Evolutionary conservation across 2,888 invertebrate species (phyloP).

Genomic region (Pandemis heparana): DNA sequence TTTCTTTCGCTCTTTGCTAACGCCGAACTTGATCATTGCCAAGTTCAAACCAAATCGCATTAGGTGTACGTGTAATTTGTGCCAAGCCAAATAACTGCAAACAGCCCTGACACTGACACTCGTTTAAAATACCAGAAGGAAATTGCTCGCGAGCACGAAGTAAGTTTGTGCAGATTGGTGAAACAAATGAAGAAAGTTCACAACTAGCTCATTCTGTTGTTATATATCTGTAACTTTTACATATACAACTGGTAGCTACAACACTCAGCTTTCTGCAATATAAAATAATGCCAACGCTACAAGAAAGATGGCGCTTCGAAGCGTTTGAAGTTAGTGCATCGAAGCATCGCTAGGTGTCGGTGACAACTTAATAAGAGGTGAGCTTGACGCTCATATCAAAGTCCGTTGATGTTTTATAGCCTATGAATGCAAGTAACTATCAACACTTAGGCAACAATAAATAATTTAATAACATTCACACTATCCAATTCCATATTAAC

Average conservation of each 20-base stretch:
- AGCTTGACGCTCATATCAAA: not conserved
- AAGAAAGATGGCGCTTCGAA: conserved; percentile 3
- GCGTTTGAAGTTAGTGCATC: not conserved
- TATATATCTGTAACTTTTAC: not conserved
- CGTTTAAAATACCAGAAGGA: conserved; percentile 12
- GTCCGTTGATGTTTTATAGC: not conserved
- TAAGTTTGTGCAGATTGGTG: not conserved
- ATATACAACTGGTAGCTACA: not conserved
- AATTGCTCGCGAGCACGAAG: not conserved
- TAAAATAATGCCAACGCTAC: not conserved
- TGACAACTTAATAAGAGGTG: not conserved
- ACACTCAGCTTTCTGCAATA: not conserved
- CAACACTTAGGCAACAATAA: not conserved
- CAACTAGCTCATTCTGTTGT: conserved; percentile 7
- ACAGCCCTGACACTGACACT: conserved; percentile 30
- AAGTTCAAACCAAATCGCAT: conserved; percentile 28
- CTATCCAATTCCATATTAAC: not conserved
- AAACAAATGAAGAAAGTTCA: not conserved
- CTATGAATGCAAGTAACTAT: not conserved
- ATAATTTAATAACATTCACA: not conserved
- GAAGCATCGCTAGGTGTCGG: not conserved
- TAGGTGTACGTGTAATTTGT: conserved; percentile 3
- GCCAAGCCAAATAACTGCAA: conserved; percentile 20
- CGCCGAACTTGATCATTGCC: conserved; percentile 13
- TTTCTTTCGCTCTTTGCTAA: not conserved